Base-by-base conservation (phyloP, 1,140 invertebrate genomes). In the Ceratina japonica region DNA sequence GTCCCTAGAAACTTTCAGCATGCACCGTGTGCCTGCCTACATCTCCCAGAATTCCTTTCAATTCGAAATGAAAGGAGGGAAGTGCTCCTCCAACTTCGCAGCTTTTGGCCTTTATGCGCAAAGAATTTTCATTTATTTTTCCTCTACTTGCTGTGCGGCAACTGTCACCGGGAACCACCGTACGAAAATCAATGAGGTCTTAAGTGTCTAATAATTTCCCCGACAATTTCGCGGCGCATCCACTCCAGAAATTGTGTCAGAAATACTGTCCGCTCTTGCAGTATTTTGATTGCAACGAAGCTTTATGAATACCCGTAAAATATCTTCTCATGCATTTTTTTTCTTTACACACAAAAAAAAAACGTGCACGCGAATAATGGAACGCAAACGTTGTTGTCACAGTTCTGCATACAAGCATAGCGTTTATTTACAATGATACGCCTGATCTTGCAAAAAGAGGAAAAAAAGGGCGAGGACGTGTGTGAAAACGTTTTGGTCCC, bases 41-140 rank as follows among this genome's bases (percentile, higher is more conserved):
- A 81, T 85, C 84, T 81, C 77, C 76, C 66, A 81, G 66, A 70
- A 76, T 85, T 69, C 63, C 80, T 85, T 85, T 86, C 83, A 86
- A 81, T 82, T 66, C 58, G 72, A 79, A 85, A 85, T 86, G 84
- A 85, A 86, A 81, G 68, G 77, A 73, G 71, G 69, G 37, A 78
- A 79, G 79, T 79, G 80, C 80, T 85, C 72, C 74, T 81, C 70
- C 75, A 79, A 85, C 79, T 84, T 81, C 44, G 24, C 63, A 44
- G 61, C 66, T 81, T 63, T 84, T 65, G 66, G 71, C 80, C 31
- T 56, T 79, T 52, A 66, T 72, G 44, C 66, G 76, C 51, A 22
- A 27, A 49, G 75, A 75, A 79, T 71, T 85, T 85, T 65, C 70
- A 54, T 63, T 78, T 78, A 78, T 81, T 62, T 79, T 78, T 77